Evolutionary conservation across 2,797 vertebrate genomes (phyloP).

Genomic region (Anolis apletophallus): DNA sequence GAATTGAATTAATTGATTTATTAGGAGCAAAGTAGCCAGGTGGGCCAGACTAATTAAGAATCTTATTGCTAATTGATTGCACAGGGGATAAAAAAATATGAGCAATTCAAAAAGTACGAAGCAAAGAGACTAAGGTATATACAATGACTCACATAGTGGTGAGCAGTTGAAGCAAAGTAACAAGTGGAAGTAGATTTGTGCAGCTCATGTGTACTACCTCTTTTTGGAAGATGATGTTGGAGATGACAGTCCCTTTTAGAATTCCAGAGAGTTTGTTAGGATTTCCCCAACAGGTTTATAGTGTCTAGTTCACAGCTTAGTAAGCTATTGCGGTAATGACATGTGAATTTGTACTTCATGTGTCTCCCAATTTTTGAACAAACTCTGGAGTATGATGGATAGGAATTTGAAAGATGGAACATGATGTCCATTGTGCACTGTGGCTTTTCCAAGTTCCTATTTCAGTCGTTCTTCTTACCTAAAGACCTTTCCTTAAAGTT

Average conservation of each 20-base stretch:
- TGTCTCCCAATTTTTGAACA: background rate
- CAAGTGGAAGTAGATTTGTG: background rate
- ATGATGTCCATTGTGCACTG: background rate
- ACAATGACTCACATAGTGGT: conserved; percentile 50
- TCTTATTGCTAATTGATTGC: conserved; percentile 79
- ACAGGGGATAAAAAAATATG: conserved; percentile 64
- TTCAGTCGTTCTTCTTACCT: background rate
- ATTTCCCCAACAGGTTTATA: background rate
- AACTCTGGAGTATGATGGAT: background rate
- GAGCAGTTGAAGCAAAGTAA: conserved; percentile 30
- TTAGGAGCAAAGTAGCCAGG: conserved; percentile 78
- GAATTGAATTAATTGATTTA: conserved; percentile 81
- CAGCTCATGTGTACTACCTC: background rate
- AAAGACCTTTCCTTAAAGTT: background rate
- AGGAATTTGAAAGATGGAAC: background rate
- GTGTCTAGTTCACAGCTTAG: background rate
- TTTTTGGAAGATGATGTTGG: background rate
- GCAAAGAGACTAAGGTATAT: conserved; percentile 50
- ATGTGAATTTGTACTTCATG: background rate
- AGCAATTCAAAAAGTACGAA: conserved; percentile 58
- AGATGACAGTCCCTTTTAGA: background rate
- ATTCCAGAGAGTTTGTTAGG: background rate
- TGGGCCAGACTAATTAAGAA: conserved; percentile 79
- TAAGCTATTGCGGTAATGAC: background rate
- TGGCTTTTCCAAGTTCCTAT: background rate